Conservation (phyloP, 2,888 invertebrate genomes). For the Eristalinus sepulchralis region DNA sequence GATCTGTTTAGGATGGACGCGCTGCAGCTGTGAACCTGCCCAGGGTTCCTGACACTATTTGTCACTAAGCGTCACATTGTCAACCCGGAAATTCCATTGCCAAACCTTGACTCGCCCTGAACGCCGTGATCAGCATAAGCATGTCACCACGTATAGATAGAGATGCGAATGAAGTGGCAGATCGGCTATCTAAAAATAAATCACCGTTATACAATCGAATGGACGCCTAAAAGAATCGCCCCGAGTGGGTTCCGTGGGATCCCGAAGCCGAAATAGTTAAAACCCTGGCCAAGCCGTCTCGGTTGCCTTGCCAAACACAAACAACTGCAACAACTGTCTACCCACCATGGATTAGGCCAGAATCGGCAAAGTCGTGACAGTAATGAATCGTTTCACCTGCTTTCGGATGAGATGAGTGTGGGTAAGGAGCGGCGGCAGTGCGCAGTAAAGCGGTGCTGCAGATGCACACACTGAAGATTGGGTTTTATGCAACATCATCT, state of each 20-base stretch:
- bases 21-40: slow-evolving; percentile 13
- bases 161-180: slow-evolving; percentile 37
- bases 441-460: not conserved
- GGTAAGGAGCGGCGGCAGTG: not conserved
- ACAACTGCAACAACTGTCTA: slow-evolving; percentile 11
- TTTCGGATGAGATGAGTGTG: slow-evolving; percentile 23
- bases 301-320: slow-evolving; percentile 30
- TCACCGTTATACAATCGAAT: slow-evolving; percentile 64
- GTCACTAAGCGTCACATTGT: slow-evolving; percentile 47
- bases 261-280: slow-evolving; percentile 18
- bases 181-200: slow-evolving; percentile 55
- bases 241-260: not conserved
- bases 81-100: slow-evolving; percentile 59
- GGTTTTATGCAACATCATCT: slow-evolving; percentile 37
- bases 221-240: slow-evolving; percentile 20
- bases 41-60: slow-evolving; percentile 18
- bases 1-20: not conserved
- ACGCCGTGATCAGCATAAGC: slow-evolving; percentile 9
- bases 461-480: not conserved
- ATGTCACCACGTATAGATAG: slow-evolving; percentile 2
- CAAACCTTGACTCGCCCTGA: slow-evolving; percentile 33
- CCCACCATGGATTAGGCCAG: slow-evolving; percentile 54
- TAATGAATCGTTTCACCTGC: slow-evolving; percentile 70
- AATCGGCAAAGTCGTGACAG: slow-evolving; percentile 56
- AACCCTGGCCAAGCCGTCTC: slow-evolving; percentile 1